A percentile compares a stretch with the other conserved stretches of the same genome.
phyloP scores from a whole-genome alignment of 2,113 vertebrate species.

The Hassar affinis region DNA sequence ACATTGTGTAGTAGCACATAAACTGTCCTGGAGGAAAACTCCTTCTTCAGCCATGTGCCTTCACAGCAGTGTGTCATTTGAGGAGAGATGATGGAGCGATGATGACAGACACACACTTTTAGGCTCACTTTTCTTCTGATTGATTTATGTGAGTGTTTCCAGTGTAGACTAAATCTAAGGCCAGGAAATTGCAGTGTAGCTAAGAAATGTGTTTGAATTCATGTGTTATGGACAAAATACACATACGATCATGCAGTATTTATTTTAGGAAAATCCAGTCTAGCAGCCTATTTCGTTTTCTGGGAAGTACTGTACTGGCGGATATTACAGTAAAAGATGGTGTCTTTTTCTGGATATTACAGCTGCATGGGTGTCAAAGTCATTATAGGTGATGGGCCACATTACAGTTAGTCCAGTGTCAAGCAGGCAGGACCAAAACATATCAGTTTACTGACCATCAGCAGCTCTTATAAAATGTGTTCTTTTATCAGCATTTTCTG shows the following conservation, averaged over 20 bases:
- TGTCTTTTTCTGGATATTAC: too few species aligned
- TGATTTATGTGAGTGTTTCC: background rate
- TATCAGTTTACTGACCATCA: background rate
- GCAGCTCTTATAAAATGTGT: background rate
- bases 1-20: slow-evolving; percentile 34
- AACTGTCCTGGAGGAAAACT: slow-evolving; percentile 21
- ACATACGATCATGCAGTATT: background rate
- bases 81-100: background rate
- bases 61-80: slow-evolving; percentile 7
- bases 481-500: background rate
- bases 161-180: background rate
- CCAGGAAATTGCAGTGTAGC: background rate
- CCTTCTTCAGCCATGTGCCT: background rate
- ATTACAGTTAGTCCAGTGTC: background rate
- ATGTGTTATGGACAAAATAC: background rate
- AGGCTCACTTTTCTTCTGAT: background rate
- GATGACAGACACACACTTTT: slow-evolving; percentile 3
- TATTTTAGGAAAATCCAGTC: background rate
- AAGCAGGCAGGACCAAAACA: background rate
- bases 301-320: background rate
- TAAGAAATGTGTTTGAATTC: background rate
- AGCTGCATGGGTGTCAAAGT: background rate
- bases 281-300: background rate
- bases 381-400: background rate
- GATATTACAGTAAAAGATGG: background rate